A percentile compares a stretch with the other conserved stretches of the same genome.
Evolutionary conservation across 2,113 vertebrate genomes (phyloP).

Genomic region (Podocnemis expansa): DNA sequence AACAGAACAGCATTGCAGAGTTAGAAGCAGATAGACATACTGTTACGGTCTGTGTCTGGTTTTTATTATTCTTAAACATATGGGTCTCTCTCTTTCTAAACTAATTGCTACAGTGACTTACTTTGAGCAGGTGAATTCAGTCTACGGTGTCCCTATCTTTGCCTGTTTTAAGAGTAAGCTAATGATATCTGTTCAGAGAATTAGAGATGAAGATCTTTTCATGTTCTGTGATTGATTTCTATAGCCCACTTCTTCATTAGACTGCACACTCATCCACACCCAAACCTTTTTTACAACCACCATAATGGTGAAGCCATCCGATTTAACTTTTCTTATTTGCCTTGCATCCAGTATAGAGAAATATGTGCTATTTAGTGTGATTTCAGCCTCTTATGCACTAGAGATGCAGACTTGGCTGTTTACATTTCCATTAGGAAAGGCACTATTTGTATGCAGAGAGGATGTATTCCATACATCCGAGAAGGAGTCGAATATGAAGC

Average conservation of each 20-base stretch:
- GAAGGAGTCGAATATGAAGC: background rate
- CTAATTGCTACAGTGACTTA: background rate
- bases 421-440: background rate
- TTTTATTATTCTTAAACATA: background rate
- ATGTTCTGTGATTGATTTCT: constrained; percentile 22
- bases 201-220: constrained; percentile 5
- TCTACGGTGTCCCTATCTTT: constrained; percentile 1
- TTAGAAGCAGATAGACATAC: background rate
- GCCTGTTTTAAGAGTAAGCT: constrained; percentile 15
- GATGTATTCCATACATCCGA: background rate
- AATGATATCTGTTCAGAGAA: constrained; percentile 24
- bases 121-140: background rate
- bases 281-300: background rate
- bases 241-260: background rate
- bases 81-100: too few species aligned
- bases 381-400: background rate
- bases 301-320: background rate
- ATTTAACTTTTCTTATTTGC: constrained; percentile 4
- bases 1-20: background rate
- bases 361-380: background rate
- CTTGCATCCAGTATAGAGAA: background rate
- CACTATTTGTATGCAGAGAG: background rate
- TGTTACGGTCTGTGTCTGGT: background rate
- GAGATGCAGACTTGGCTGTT: background rate
- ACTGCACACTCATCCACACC: background rate